Evolutionary conservation across 2,113 vertebrate species (phyloP).

Genomic region (Rhinopomastus cyanomelas): DNA sequence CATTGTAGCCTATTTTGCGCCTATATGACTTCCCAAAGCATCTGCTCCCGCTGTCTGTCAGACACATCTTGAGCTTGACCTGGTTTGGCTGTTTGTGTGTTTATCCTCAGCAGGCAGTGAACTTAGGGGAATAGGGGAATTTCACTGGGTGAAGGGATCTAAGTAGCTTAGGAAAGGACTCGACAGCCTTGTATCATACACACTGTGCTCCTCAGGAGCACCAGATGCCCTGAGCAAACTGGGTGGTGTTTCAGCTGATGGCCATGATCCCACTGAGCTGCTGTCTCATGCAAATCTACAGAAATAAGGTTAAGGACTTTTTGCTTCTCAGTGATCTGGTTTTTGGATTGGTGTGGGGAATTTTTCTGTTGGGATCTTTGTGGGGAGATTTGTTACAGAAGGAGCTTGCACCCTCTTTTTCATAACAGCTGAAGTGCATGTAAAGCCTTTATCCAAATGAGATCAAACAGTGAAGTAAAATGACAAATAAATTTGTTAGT

Average conservation of each 20-base stretch:
- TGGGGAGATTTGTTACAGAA: background rate
- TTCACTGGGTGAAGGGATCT: constrained; percentile 1
- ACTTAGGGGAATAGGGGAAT: background rate
- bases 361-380: background rate
- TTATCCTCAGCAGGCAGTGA: constrained; percentile 16
- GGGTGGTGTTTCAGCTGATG: background rate
- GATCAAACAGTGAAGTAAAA: background rate
- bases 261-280: background rate
- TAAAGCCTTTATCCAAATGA: background rate
- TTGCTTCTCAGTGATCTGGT: background rate
- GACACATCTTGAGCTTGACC: constrained; percentile 32
- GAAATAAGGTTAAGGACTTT: background rate
- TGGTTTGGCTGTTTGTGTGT: background rate
- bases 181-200: background rate
- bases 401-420: background rate
- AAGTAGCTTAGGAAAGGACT: constrained; percentile 33
- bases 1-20: fast-evolving
- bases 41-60: background rate
- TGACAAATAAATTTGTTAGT: background rate
- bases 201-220: background rate
- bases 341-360: background rate
- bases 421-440: fast-evolving
- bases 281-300: background rate
- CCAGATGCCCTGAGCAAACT: background rate
- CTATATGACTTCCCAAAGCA: background rate